phyloP scores from a whole-genome alignment of 2,797 vertebrate genomes.

The Falco berigora region DNA sequence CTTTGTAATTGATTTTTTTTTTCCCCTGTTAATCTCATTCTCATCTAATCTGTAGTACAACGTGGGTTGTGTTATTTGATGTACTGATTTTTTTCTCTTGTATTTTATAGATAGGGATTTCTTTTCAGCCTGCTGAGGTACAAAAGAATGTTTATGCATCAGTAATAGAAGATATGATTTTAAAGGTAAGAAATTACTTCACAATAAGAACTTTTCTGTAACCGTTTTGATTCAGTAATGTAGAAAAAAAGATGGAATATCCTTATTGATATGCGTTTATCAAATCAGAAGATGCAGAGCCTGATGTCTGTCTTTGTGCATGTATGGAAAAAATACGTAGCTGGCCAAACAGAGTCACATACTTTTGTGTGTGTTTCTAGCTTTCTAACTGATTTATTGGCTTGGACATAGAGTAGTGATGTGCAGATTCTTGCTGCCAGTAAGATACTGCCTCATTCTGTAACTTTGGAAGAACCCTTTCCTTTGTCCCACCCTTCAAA shows the following conservation, averaged over 20 bases:
- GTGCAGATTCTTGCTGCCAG: background rate
- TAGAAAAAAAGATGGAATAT: background rate
- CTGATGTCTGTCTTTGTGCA: background rate
- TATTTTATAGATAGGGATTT: constrained; percentile 84
- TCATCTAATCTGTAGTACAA: background rate
- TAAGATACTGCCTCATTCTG: background rate
- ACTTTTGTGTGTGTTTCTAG: background rate
- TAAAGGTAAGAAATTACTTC: constrained; percentile 81
- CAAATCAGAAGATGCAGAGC: background rate
- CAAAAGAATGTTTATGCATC: constrained; percentile 90
- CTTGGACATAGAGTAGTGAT: background rate
- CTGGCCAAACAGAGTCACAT: background rate
- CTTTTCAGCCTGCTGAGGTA: constrained; percentile 87
- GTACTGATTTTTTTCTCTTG: background rate
- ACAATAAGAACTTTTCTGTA: background rate
- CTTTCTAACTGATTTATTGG: background rate
- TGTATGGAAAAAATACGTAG: background rate
- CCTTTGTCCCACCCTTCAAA: background rate
- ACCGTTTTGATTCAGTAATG: background rate
- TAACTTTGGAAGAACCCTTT: background rate
- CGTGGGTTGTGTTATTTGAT: background rate
- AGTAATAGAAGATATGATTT: constrained; percentile 90
- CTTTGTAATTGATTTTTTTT: background rate
- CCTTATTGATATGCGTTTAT: background rate
- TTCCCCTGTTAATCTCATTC: background rate